Base-by-base conservation (phyloP, 2,888 invertebrate species). In the Ornithoptera priamus region DNA sequence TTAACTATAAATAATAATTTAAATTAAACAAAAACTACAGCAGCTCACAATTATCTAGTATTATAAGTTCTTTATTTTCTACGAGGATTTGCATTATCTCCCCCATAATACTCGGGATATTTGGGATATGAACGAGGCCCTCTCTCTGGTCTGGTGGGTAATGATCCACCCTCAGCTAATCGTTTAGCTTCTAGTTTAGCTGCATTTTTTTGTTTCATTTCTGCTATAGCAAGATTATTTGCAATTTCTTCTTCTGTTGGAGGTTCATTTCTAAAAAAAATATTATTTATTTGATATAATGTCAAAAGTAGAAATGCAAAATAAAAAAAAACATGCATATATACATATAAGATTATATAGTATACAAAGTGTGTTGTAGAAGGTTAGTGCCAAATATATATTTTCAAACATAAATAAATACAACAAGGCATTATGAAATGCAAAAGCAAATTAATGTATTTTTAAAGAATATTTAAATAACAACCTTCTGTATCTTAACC, bases 201-300 rank as follows among this genome's bases (percentile, higher is more conserved):
- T 1, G 97, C 97, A 90, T 97, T 97, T 60, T 93, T 86, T 80
- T 96, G 95, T 77, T 97, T 97, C 84, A 94, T 84, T 76, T 95
- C 86, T 84, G 96, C 95, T 58, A 97, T 90, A 20, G 95, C 94
- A 60, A 95, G 82, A 87, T 97, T 97, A 76, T 88, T 92, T 15
- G 93, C 88, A 12, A 97, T 89, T 87, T 97, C 97, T 73, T 96
- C 95, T 72, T 93, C 94, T 0, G 94, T 93, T 0, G 97, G 97
- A 60, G 97, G 95, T 0, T 94, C 93, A 2, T 77, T 79, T 76
- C 95, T 94, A 77, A 50, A 50, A 46, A 50, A 17, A 5, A 5
- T 50, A 18, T 46, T 46, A 17, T 50, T 1, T 50, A 50, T 60
- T 68, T 56, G 36, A 63, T 46, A 46, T 64, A 58, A 50, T 24